Base-by-base conservation (phyloP, 2,888 invertebrate species). In the Phengaris arion region DNA sequence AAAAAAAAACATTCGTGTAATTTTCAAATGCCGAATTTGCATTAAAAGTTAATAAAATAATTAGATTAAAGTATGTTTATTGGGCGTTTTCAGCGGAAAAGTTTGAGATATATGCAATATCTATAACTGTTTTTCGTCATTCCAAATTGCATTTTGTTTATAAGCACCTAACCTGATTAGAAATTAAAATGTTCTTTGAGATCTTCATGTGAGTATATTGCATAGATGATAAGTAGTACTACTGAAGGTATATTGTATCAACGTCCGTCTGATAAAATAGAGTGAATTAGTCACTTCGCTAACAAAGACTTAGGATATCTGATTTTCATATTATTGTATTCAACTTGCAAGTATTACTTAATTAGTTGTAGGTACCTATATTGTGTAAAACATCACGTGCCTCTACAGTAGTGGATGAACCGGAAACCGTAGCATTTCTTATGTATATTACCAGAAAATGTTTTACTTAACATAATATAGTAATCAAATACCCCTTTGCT, bases 351-450 rank as follows among this genome's bases (percentile, higher is more conserved):
- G 48, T 55, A 55, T 55, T 7, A 55, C 55, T 55, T 55, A n/a
- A 54, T 54, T 54, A 8, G 8, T 8, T 8, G 10, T 59, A 22
- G 22, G 22, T 22, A 22, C 22, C 22, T 22, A 4, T 10, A 46
- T 69, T 48, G 69, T 69, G 22, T 70, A 51, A 15, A 70, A n/a
- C 48, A 51, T 70, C 59, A 59, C 59, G 59, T 59, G 59, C 59
- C 59, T 59, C 9, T 59, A 5, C 15, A 59, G 22, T 15, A 22
- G 48, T 46, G 45, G 22, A 72, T 15, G 9, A 72, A 48, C 6
- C 52, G 15, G 51, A 13, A 72, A 59, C 59, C 9, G 57, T 22
- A 57, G n/a, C 55, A 55, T 55, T 22, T 22, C 6, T 15, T 55
- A n/a, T 13, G n/a, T 55, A n/a, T n/a, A 55, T 55, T 55, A 13